Conservation (phyloP, 2,113 vertebrate species). For the Ploceus nigricollis region DNA sequence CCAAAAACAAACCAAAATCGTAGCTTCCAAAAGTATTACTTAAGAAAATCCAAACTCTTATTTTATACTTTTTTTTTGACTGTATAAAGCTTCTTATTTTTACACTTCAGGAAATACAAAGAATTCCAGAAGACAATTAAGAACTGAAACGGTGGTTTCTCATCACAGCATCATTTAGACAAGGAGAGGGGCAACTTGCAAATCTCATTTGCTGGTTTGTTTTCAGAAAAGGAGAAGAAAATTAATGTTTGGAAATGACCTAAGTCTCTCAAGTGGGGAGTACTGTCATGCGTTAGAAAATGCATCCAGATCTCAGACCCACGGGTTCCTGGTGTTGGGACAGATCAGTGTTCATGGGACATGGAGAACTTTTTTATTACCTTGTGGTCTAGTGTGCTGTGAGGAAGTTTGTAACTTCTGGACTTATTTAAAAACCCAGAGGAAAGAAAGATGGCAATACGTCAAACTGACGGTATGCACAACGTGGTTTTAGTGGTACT, state of each 20-base stretch:
- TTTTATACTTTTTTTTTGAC: constrained; percentile 69
- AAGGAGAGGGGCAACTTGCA: constrained; percentile 1
- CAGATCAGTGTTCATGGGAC: not conserved
- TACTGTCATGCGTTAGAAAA: not conserved
- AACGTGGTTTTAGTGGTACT: constrained; percentile 28
- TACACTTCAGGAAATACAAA: constrained; percentile 63
- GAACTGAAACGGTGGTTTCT: constrained; percentile 65
- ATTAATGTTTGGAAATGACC: not conserved
- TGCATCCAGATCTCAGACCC: not conserved
- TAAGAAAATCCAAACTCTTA: constrained; percentile 62
- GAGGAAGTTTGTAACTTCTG: constrained; percentile 38
- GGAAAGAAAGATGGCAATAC: not conserved
- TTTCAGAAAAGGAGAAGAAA: constrained; percentile 23
- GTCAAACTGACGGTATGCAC: constrained; percentile 18
- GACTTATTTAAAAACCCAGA: not conserved
- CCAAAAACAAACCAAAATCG: not conserved
- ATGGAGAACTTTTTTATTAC: not conserved
- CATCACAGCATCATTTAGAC: constrained; percentile 6
- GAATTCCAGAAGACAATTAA: constrained; percentile 48
- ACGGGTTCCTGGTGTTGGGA: not conserved
- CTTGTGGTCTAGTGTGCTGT: constrained; percentile 25
- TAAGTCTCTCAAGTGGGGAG: not conserved
- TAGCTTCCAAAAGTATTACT: constrained; percentile 73
- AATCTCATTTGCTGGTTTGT: constrained; percentile 3
- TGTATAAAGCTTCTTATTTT: constrained; percentile 74